Percentiles rank a stretch among this genome's conserved stretches.
Evolutionary conservation across 2,113 vertebrate genomes (phyloP).

Genomic region (Aegithalos caudatus): DNA sequence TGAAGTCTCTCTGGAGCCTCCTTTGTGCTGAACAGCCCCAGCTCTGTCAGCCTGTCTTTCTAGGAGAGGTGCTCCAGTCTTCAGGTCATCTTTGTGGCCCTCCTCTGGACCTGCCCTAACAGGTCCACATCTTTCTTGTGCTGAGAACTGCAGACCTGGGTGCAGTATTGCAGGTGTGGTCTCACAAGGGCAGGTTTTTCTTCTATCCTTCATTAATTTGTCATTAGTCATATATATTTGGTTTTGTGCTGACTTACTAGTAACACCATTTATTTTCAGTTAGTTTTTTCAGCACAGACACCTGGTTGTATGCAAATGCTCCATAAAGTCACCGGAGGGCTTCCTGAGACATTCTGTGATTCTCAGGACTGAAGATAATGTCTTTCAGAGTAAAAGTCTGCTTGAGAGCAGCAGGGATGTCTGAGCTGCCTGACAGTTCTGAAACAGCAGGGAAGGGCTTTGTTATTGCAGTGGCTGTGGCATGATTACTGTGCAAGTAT

Average conservation of each 20-base stretch:
- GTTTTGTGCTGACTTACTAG: neutral
- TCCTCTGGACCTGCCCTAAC: neutral
- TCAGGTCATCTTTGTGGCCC: neutral
- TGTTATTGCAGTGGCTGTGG: neutral
- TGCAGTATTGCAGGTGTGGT: neutral
- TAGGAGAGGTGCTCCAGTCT: neutral
- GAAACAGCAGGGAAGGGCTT: neutral
- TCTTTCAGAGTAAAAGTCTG: neutral
- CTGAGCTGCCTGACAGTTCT: neutral
- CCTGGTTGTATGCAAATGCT: neutral
- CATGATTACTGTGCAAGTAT: neutral
- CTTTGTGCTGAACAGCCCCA: neutral
- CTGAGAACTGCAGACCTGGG: neutral
- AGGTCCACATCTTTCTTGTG: fast-evolving
- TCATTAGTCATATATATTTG: neutral
- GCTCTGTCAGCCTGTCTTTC: neutral
- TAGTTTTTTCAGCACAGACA: neutral
- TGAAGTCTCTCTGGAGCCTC: neutral
- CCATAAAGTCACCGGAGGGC: neutral
- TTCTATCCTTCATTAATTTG: neutral
- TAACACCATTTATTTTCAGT: neutral
- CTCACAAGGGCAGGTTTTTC: neutral
- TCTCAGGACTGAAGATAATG: neutral
- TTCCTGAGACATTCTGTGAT: neutral
- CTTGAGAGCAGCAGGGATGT: neutral